Evolutionary conservation across 2,113 vertebrate genomes (phyloP).

Genomic region (Psettodes erumei): DNA sequence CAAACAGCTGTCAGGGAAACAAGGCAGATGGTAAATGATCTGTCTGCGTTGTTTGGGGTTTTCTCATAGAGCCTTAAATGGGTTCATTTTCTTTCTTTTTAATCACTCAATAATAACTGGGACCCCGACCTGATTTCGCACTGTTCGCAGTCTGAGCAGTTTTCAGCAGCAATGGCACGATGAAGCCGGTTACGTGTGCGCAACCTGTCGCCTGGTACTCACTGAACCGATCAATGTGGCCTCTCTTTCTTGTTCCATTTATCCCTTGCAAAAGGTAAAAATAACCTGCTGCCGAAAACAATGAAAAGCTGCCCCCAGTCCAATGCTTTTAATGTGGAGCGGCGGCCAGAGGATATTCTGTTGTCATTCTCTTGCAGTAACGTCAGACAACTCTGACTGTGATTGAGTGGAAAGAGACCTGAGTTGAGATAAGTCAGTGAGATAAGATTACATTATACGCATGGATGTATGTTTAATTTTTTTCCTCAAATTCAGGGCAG

Average conservation of each 20-base stretch:
- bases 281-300: neutral
- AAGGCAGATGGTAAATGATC: neutral
- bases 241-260: too few relatives aligned
- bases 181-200: neutral
- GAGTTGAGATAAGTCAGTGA: neutral
- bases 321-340: neutral
- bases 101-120: neutral
- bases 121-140: neutral
- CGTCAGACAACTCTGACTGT: neutral
- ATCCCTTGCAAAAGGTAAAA: too few relatives aligned
- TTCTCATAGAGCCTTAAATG: neutral
- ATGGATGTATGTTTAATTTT: neutral
- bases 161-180: neutral
- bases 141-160: neutral
- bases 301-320: too few relatives aligned
- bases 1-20: neutral
- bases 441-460: neutral
- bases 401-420: too few relatives aligned
- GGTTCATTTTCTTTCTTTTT: neutral
- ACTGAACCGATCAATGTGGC: neutral
- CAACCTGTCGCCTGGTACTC: neutral
- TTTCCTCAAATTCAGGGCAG: neutral
- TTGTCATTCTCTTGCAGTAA: neutral
- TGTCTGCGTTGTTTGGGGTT: neutral
- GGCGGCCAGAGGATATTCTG: neutral